phyloP scores from a whole-genome alignment of 2,113 vertebrate genomes.

The Petroica traversi region DNA sequence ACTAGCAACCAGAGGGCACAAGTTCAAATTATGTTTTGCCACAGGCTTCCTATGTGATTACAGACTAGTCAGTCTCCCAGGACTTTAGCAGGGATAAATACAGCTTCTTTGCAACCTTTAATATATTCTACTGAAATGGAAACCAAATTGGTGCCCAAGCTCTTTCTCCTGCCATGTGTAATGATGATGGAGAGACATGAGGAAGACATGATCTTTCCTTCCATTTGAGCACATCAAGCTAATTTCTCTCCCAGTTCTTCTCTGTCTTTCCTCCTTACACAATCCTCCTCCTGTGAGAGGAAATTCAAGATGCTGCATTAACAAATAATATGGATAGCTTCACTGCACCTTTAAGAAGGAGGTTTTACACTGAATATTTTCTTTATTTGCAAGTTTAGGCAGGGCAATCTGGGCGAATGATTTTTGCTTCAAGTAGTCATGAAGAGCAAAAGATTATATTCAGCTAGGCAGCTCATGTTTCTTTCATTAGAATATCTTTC shows the following conservation, averaged over 20 bases:
- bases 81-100: not conserved
- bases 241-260: not conserved
- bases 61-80: not conserved
- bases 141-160: not conserved
- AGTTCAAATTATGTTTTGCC: not conserved
- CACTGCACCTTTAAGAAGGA: not conserved
- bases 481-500: not conserved
- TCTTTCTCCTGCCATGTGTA: not conserved
- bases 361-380: not conserved
- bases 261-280: not conserved
- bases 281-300: too few relatives aligned
- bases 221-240: not conserved
- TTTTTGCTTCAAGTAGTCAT: not conserved
- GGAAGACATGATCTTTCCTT: not conserved
- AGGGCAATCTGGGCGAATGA: not conserved
- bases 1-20: not conserved
- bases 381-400: not conserved
- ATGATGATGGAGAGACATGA: not conserved
- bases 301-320: not conserved
- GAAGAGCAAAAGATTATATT: not conserved
- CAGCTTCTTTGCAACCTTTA: not conserved
- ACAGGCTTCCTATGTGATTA: conserved; percentile 32
- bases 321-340: not conserved
- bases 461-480: not conserved
- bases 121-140: not conserved